Evolutionary conservation across 2,797 vertebrate genomes (phyloP).

Genomic region (Odontamblyopus rebecca): DNA sequence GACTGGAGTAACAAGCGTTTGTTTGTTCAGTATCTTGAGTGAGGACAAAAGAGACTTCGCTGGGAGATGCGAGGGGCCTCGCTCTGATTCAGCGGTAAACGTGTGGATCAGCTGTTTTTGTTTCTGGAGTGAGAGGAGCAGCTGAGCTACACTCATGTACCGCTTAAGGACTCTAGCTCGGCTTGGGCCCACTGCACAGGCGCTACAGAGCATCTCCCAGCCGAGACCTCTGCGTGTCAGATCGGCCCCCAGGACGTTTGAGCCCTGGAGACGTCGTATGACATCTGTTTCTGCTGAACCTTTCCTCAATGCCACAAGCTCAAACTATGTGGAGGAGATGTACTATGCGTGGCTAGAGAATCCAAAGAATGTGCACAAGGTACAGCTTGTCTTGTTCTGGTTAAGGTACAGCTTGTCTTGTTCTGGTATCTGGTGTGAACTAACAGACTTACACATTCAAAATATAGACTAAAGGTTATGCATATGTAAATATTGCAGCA

Average conservation of each 20-base stretch:
- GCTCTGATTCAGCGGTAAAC: not conserved
- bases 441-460: not conserved
- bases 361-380: conserved; percentile 95
- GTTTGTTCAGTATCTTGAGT: conserved; percentile 11
- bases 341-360: conserved; percentile 94
- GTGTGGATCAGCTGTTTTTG: conserved; percentile 3
- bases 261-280: conserved; percentile 76
- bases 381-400: conserved; percentile 65
- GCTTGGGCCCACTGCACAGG: conserved; percentile 84
- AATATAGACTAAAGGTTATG: conserved; percentile 30
- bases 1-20: not conserved
- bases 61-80: conserved; percentile 5
- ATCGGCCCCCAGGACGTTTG: conserved; percentile 79
- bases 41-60: not conserved
- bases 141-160: conserved; percentile 82
- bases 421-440: not conserved
- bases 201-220: conserved; percentile 74
- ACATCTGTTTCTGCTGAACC: conserved; percentile 85
- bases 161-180: conserved; percentile 87
- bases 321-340: conserved; percentile 97
- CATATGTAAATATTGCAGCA: conserved; percentile 9
- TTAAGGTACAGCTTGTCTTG: conserved; percentile 82
- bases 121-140: conserved; percentile 19
- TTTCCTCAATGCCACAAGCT: conserved; percentile 91
- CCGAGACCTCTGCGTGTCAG: conserved; percentile 48